Conservation (phyloP, 2,888 invertebrate species). For the Crioceris asparagi region DNA sequence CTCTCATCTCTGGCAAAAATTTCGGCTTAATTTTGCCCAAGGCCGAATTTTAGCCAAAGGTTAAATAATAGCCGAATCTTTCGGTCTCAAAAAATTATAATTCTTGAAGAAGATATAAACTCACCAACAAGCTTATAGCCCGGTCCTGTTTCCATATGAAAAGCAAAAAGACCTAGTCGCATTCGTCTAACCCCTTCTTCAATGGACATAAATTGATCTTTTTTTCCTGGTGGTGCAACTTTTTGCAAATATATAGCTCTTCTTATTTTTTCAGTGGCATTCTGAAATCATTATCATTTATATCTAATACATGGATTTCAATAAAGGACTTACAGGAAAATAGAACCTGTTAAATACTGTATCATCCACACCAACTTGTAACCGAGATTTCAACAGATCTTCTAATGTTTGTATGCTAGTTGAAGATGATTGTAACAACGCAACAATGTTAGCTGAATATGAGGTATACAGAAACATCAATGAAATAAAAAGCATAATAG, state of each 20-base stretch:
- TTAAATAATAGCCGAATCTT: constrained; percentile 22
- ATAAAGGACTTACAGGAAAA: constrained; percentile 46
- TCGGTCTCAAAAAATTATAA: no score
- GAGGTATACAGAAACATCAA: constrained; percentile 63
- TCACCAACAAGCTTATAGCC: constrained; percentile 55
- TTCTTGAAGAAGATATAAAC: constrained; percentile 7
- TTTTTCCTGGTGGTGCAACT: constrained; percentile 49
- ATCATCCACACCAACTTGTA: constrained; percentile 57
- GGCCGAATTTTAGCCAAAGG: constrained; percentile 23
- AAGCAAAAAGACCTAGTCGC: constrained; percentile 55
- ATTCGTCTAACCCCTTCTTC: constrained; percentile 52
- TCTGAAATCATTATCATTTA: constrained; percentile 36
- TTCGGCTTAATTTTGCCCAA: no score
- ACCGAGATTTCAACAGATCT: constrained; percentile 53
- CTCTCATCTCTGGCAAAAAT: no score
- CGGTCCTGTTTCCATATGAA: constrained; percentile 60
- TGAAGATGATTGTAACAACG: constrained; percentile 61
- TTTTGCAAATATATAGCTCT: constrained; percentile 53
- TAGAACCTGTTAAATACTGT: constrained; percentile 59
- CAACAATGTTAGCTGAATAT: constrained; percentile 67
- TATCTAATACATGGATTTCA: neutral
- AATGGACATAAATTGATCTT: constrained; percentile 47
- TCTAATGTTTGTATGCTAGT: constrained; percentile 51
- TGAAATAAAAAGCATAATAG: constrained; percentile 51
- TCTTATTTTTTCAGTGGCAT: constrained; percentile 51